A percentile compares a stretch with the other conserved stretches of the same genome.
These are phyloP conservation scores for Aurelia sp. DNA, from an alignment of 30 jellyfish, hydroid and myxozoan species.

Conservation along the genomic window DNA sequence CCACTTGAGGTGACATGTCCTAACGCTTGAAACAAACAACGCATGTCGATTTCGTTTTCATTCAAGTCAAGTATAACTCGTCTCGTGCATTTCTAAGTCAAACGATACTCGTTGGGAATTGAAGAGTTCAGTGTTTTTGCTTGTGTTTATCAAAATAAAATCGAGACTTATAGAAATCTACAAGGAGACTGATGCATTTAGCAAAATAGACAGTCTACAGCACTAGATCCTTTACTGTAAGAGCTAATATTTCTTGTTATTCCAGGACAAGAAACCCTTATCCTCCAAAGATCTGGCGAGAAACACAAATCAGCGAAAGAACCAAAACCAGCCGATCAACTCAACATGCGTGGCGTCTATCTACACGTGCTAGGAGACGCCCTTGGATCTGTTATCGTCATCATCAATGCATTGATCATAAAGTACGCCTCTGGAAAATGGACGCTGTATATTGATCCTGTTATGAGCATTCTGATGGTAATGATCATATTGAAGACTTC, in stretches of 20 bases:
- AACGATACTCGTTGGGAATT: no score
- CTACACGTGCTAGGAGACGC: conserved; percentile 85
- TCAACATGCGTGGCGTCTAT: conserved; percentile 88
- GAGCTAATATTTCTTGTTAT: neutral
- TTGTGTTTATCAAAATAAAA: no score
- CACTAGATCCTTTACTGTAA: neutral
- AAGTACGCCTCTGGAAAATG: conserved; percentile 54
- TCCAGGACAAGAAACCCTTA: conserved; percentile 56
- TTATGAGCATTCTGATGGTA: conserved; percentile 75
- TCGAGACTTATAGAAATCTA: no score
- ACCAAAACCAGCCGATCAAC: conserved; percentile 54
- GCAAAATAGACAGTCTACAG: no score
- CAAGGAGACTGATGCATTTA: no score
- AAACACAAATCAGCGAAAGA: conserved; percentile 9
- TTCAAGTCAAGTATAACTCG: no score
- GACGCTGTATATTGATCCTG: conserved; percentile 84
- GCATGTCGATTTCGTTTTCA: no score
- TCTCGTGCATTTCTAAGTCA: no score
- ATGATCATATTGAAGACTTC: conserved; percentile 91
- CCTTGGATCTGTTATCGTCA: conserved; percentile 86
- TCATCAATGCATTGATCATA: conserved; percentile 72
- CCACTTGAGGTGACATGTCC: no score
- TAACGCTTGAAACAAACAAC: no score
- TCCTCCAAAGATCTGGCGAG: conserved; percentile 28
- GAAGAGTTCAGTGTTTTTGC: no score